Evolutionary conservation across 1,140 invertebrate genomes (phyloP), one percentile per base, ranked within the genome.

Genomic region (Apis florea): DNA sequence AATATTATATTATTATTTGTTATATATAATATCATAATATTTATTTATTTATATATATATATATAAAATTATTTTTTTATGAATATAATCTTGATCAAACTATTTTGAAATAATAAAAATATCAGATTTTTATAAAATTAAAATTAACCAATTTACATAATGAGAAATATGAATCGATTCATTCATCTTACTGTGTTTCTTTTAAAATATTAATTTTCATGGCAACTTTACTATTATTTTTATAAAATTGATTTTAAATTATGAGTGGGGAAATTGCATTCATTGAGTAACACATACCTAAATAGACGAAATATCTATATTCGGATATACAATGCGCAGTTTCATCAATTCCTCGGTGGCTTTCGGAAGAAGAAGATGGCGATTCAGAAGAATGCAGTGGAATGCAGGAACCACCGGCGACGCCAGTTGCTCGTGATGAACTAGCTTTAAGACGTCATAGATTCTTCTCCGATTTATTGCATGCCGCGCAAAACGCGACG

Each of bases 391-490:
- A 91, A 84, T 89, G 86, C 64, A 93, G 91, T 70, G 94, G 95
- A n/a, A 95, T 95, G 73, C 92, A 95, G 85, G 96, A 96, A 89
- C 96, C 96, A 80, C 96, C 96, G 24, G 96, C 96, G 51, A 96
- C 96, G 19, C 96, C 96, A n/a, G 95, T 96, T 26, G 96, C 96
- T 64, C 94, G 96, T 63, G 96, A 97, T 91, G 96, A 97, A 90
- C 92, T 97, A 83, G 96, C 96, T 79, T 92, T 97, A 81, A 94
- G 96, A 63, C 94, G 96, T 69, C 96, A 97, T 91, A 94, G 96
- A 85, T 96, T 97, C 91, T 97, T 97, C 91, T 96, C 96, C 63
- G 96, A 97, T 87, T 94, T 97, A 73, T 94, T 97, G 67, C 95
- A 95, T 82, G 96, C 96, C 82, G 95, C 96, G 51, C 95, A 96